phyloP scores from a whole-genome alignment of 1,140 invertebrate species.

The Charaxes varanes region DNA sequence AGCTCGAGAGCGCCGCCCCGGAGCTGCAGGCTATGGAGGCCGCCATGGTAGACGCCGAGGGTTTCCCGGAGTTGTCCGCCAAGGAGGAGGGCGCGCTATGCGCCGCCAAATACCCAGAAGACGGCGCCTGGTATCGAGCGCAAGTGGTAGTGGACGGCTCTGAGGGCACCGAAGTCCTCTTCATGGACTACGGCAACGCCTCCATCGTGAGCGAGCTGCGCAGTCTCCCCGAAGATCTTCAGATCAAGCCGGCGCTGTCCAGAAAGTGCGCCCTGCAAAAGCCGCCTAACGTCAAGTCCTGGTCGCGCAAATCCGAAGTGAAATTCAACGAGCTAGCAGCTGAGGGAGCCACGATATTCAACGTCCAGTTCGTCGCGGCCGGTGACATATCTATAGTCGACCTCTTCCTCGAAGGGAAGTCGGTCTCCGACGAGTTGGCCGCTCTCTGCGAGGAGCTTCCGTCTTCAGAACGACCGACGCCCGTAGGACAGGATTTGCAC shows the following conservation, averaged over 20 bases:
- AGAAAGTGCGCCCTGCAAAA: slow-evolving; percentile 78
- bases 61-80: slow-evolving; percentile 69
- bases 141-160: slow-evolving; percentile 77
- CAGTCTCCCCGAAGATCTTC: slow-evolving; percentile 78
- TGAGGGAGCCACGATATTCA: slow-evolving; percentile 79
- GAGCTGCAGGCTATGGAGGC: slow-evolving; percentile 78
- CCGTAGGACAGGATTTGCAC: slow-evolving; percentile 51
- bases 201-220: slow-evolving; percentile 76
- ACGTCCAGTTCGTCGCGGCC: slow-evolving; percentile 77
- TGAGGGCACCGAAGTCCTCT: slow-evolving; percentile 78
- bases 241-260: slow-evolving; percentile 75
- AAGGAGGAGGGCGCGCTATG: slow-evolving; percentile 77
- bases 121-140: slow-evolving; percentile 82
- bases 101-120: slow-evolving; percentile 81
- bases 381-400: slow-evolving; percentile 80
- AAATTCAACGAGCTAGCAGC: slow-evolving; percentile 79
- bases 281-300: slow-evolving; percentile 75
- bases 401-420: slow-evolving; percentile 76
- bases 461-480: slow-evolving; percentile 39
- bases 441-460: slow-evolving; percentile 64
- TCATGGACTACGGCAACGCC: slow-evolving; percentile 85
- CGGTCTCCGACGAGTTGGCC: slow-evolving; percentile 76
- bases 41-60: slow-evolving; percentile 73
- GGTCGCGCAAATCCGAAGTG: slow-evolving; percentile 77
- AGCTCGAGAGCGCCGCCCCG: slow-evolving; percentile 76